A percentile compares a stretch with the other conserved stretches of the same genome.
Evolutionary conservation across 2,113 vertebrate genomes (phyloP).

Genomic region (Falcunculus frontatus): DNA sequence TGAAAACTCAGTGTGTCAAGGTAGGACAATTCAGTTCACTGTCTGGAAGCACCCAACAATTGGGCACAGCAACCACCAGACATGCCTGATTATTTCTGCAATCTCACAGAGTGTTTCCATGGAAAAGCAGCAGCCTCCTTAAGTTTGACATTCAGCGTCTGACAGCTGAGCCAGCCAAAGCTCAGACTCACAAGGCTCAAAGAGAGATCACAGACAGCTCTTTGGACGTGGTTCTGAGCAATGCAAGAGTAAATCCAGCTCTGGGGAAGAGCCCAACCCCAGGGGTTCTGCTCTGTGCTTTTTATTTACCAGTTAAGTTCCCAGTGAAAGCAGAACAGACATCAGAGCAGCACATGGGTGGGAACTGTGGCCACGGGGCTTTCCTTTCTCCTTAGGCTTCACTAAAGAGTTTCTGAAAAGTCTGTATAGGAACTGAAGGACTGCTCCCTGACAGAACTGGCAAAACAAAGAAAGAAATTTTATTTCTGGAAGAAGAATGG

Average conservation of each 20-base stretch:
- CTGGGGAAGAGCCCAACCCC: background rate
- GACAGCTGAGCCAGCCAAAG: constrained; percentile 28
- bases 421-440: background rate
- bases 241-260: background rate
- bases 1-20: background rate
- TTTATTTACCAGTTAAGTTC: background rate
- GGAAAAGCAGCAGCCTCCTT: constrained; percentile 39
- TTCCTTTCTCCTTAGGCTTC: background rate
- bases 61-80: background rate
- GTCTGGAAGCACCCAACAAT: background rate
- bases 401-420: background rate
- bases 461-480: background rate
- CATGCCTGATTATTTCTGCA: constrained; percentile 14
- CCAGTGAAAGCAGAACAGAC: background rate
- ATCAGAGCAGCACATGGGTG: background rate
- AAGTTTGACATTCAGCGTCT: background rate
- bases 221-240: constrained; percentile 3
- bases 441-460: background rate
- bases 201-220: constrained; percentile 12
- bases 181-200: background rate
- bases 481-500: background rate
- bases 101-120: constrained; percentile 34
- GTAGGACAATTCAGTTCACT: background rate
- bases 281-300: background rate
- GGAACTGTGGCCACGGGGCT: background rate